Conservation (phyloP, 2,113 vertebrate species). For the Recurvirostra avosetta region DNA sequence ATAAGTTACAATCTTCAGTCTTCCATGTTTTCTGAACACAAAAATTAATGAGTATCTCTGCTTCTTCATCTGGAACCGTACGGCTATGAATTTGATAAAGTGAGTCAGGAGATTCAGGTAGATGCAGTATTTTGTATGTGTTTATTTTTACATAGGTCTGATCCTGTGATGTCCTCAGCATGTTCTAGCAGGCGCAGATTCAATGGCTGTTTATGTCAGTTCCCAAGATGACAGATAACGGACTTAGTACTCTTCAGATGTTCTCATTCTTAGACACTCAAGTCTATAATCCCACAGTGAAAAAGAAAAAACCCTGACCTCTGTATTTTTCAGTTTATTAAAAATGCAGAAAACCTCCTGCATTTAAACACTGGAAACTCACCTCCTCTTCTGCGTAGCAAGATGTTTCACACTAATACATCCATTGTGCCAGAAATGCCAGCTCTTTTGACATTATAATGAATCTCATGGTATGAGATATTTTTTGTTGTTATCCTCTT, state of each 20-base stretch:
- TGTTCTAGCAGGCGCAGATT: background rate
- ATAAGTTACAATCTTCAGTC: slow-evolving; percentile 24
- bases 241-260: background rate
- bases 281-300: background rate
- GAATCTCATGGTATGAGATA: background rate
- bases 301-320: background rate
- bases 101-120: background rate
- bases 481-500: background rate
- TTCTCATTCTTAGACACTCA: background rate
- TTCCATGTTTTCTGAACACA: slow-evolving; percentile 24
- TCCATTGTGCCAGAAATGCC: slow-evolving; percentile 1
- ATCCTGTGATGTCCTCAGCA: background rate
- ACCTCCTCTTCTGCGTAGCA: background rate
- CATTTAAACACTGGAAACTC: background rate
- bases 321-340: background rate
- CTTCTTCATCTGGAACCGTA: background rate
- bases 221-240: background rate
- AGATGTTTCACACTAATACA: background rate
- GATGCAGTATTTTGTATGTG: background rate
- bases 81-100: background rate
- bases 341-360: background rate
- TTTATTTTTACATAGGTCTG: background rate
- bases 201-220: background rate
- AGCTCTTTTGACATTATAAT: slow-evolving; percentile 5
- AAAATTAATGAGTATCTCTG: background rate